phyloP scores from a whole-genome alignment of 2,797 vertebrate species.

The Girardinus metallicus region DNA sequence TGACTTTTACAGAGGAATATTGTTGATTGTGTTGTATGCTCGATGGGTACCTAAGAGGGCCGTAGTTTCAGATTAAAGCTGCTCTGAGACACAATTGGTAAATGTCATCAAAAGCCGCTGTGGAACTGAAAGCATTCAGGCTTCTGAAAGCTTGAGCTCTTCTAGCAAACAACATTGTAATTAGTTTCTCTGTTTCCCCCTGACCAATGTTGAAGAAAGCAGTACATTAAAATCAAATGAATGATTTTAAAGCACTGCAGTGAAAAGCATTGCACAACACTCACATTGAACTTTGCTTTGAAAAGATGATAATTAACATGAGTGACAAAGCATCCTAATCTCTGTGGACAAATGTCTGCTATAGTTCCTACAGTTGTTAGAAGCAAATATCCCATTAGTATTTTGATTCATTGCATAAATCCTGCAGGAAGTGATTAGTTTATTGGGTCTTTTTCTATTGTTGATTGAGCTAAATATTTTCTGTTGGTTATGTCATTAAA shows the following conservation, averaged over 20 bases:
- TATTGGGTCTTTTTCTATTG: not conserved
- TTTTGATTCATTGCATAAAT: not conserved
- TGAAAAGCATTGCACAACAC: slow-evolving; percentile 15
- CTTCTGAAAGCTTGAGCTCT: slow-evolving; percentile 17
- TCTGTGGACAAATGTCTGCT: not conserved
- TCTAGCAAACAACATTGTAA: slow-evolving; percentile 22
- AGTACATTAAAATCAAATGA: slow-evolving; percentile 34
- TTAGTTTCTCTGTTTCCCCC: slow-evolving; percentile 39
- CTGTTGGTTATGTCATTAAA: not conserved
- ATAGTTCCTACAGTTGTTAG: not conserved
- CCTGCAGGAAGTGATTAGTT: not conserved
- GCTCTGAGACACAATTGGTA: slow-evolving; percentile 37
- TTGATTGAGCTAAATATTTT: not conserved
- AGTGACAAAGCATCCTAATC: slow-evolving; percentile 9
- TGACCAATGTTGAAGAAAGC: slow-evolving; percentile 21
- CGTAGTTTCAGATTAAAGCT: slow-evolving; percentile 41
- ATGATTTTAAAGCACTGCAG: slow-evolving; percentile 10
- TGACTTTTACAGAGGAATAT: slow-evolving; percentile 37
- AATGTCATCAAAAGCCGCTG: slow-evolving; percentile 52
- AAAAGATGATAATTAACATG: slow-evolving; percentile 13
- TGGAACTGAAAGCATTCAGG: slow-evolving; percentile 34
- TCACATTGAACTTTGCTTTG: slow-evolving; percentile 12
- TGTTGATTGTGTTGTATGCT: slow-evolving; percentile 39
- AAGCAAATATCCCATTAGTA: not conserved
- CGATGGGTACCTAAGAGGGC: slow-evolving; percentile 32